These are phyloP conservation scores for Catalaphyllia jardinei DNA, from an alignment of 64 coral and sea anemone species.

Conservation along the genomic window DNA sequence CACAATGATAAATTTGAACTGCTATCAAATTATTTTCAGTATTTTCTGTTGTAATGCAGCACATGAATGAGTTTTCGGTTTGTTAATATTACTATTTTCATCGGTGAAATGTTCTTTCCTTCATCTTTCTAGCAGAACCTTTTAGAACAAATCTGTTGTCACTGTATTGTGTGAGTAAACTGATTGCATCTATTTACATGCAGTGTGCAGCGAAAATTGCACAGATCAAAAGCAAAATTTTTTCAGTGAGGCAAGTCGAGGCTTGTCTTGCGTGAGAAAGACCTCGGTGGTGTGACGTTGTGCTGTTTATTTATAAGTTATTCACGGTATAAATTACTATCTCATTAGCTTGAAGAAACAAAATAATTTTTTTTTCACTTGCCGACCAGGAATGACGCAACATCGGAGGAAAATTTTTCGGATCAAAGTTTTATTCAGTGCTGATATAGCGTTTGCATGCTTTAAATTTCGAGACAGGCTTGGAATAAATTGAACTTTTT, in stretches of 20 bases:
- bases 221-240: not conserved
- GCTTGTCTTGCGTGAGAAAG: not conserved
- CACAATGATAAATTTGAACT: too few species aligned
- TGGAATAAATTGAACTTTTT: not conserved
- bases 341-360: conserved; percentile 14
- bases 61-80: too few species aligned
- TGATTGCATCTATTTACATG: too few species aligned
- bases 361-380: not conserved
- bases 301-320: conserved; percentile 2
- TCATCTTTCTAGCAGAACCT: too few species aligned
- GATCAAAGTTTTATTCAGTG: too few species aligned
- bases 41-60: too few species aligned
- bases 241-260: not conserved
- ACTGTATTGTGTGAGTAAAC: too few species aligned
- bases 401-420: not conserved
- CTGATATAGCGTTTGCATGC: not conserved
- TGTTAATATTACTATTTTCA: too few species aligned
- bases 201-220: not conserved
- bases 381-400: not conserved
- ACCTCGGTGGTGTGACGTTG: not conserved
- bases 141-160: too few species aligned
- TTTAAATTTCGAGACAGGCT: not conserved
- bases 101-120: too few species aligned
- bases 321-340: not conserved
- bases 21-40: too few species aligned